Base-by-base conservation (phyloP, 1,140 invertebrate species). In the Zaprionus ornatus region DNA sequence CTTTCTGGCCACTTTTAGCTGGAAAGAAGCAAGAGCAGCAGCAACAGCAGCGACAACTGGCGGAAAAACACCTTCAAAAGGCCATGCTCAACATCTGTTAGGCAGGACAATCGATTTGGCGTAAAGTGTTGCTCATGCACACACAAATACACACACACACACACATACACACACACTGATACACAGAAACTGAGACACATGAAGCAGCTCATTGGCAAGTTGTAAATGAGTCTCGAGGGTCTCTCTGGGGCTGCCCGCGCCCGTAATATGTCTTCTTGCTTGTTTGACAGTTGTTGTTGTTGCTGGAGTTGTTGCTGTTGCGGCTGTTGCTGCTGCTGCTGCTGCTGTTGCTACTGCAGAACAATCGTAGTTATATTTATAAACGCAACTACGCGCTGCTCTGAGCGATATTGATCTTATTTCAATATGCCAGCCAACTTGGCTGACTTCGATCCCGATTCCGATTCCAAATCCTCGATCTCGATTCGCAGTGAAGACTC, bases 251-350 rank as follows among this genome's bases (percentile, higher is more conserved):
- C 75, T 69, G 50, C 80, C 80, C 71, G 77, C 84, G 74, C 77
- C 85, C 84, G 84, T 78, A 91, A 91, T 90, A 91, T 91, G 90
- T 91, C 88, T 91, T 85, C 79, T 91, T 91, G 84, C 85, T 91
- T 91, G 88, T 91, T 91, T 91, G 88, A 91, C 90, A 91, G 88
- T 91, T 91, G 88, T 86, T 91, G 81, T 75, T 91, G 85, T 21
- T 77, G 71, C 15, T 57, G 54, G 12, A 61, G 45, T 6, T 70
- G 69, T 19, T 77, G 40, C 19, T 48, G 69, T 9, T 69, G 67
- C 15, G 64, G 45, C 40, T 42, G 52, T 15, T 54, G 66, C 2
- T 70, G 60, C 3, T 50, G 56, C 19, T 45, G 60, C 10, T 52
- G 57, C 15, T 35, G 40, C 48, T 52, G 61, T 21, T 80, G 79